Percentiles rank a stretch among this genome's conserved stretches.
Evolutionary conservation across 2,888 invertebrate genomes (phyloP).

Genomic region (Athrips mouffetella): DNA sequence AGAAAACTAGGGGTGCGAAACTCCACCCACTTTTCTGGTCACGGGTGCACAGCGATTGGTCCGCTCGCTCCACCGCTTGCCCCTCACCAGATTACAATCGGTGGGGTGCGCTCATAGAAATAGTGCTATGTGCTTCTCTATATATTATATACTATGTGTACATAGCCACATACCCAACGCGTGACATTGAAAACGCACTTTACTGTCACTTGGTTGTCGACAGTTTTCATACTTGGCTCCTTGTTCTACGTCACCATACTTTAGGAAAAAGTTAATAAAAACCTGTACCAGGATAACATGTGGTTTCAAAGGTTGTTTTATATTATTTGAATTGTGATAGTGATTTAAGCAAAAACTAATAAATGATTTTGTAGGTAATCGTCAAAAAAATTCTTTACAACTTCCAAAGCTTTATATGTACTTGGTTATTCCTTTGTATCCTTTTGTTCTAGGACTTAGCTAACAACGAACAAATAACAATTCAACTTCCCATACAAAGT

Average conservation of each 20-base stretch:
- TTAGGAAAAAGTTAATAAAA: neutral
- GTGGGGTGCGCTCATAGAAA: slow-evolving; percentile 77
- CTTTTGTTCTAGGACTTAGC: too few relatives aligned
- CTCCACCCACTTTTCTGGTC: slow-evolving; percentile 78
- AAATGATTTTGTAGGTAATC: too few relatives aligned
- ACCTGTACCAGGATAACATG: too few relatives aligned
- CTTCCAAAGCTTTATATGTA: too few relatives aligned
- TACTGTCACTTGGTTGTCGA: slow-evolving; percentile 19
- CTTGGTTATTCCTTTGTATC: too few relatives aligned
- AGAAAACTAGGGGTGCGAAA: slow-evolving; percentile 79
- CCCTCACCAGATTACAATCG: slow-evolving; percentile 77
- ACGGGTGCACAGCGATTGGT: slow-evolving; percentile 75
- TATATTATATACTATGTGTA: slow-evolving; percentile 59
- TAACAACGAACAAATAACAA: too few relatives aligned
- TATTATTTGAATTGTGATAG: too few relatives aligned
- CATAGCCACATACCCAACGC: slow-evolving; percentile 62
- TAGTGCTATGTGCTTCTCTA: slow-evolving; percentile 69
- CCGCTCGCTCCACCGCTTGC: slow-evolving; percentile 66
- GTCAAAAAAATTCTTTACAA: too few relatives aligned
- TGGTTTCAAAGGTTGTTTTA: too few relatives aligned
- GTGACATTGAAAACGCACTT: slow-evolving; percentile 64
- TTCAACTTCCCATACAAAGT: too few relatives aligned
- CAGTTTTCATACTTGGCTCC: neutral
- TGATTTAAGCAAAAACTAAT: too few relatives aligned
- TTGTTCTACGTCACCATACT: neutral